These are phyloP conservation scores for Actinostola sp. DNA, from an alignment of 92 coral and sea anemone genomes.

Conservation along the genomic window DNA sequence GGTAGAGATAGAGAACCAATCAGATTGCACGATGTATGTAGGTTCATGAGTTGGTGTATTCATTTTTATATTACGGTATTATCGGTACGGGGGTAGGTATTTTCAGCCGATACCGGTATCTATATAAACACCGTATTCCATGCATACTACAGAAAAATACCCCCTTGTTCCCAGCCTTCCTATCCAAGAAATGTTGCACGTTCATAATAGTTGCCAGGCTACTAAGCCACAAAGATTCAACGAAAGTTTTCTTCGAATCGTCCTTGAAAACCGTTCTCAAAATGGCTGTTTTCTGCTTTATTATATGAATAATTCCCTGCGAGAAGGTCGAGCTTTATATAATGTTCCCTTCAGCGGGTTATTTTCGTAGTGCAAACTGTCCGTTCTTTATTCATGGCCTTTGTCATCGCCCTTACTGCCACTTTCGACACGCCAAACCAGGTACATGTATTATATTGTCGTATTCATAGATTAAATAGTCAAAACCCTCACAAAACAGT, in stretches of 20 bases:
- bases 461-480: no score
- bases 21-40: no score
- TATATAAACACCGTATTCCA: not conserved
- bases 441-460: constrained; percentile 30
- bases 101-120: no score
- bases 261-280: not conserved
- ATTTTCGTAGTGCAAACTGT: constrained; percentile 96
- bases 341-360: constrained; percentile 97
- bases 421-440: constrained; percentile 94
- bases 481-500: no score
- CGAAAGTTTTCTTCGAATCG: not conserved
- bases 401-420: constrained; percentile 98
- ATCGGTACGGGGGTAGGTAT: no score
- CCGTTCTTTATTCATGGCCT: constrained; percentile 96
- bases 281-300: not conserved
- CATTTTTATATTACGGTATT: no score
- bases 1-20: no score
- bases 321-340: not conserved
- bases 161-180: not conserved
- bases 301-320: not conserved
- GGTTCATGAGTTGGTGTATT: no score
- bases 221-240: not conserved
- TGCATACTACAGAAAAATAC: not conserved
- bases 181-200: not conserved
- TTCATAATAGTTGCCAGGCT: constrained; percentile 3